Conservation (phyloP, 2,113 vertebrate species). For the Sinocyclocheilus rhinocerous region DNA sequence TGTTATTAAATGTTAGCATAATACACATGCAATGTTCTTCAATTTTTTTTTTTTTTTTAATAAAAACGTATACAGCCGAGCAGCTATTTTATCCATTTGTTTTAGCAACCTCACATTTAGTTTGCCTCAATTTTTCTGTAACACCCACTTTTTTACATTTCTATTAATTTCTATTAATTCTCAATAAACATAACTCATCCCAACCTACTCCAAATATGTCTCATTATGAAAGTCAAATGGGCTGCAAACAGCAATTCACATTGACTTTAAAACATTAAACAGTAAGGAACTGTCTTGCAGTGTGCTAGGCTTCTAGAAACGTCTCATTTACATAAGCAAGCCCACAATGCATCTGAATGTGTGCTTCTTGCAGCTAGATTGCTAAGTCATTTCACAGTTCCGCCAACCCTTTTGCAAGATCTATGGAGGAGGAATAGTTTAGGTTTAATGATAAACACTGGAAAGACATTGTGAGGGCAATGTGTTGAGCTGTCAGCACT, state of each 20-base stretch:
- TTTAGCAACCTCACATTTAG: neutral
- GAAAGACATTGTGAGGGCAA: slow-evolving; percentile 6
- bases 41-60: neutral
- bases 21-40: neutral
- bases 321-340: neutral
- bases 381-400: neutral
- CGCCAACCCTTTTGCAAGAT: slow-evolving; percentile 2
- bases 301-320: neutral
- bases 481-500: slow-evolving; percentile 1
- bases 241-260: no score
- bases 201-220: no score
- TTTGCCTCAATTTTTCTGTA: neutral
- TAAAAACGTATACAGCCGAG: neutral
- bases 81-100: no score
- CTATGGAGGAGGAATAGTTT: slow-evolving; percentile 1
- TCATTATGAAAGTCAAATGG: no score
- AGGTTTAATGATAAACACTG: slow-evolving; percentile 18
- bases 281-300: neutral
- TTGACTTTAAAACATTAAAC: neutral
- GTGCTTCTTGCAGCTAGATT: neutral
- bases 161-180: no score
- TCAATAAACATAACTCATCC: no score
- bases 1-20: neutral
- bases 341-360: slow-evolving; percentile 7
- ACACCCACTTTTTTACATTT: no score